Evolutionary conservation across 2,888 invertebrate genomes (phyloP).

Genomic region (Eustalomyia histrio): DNA sequence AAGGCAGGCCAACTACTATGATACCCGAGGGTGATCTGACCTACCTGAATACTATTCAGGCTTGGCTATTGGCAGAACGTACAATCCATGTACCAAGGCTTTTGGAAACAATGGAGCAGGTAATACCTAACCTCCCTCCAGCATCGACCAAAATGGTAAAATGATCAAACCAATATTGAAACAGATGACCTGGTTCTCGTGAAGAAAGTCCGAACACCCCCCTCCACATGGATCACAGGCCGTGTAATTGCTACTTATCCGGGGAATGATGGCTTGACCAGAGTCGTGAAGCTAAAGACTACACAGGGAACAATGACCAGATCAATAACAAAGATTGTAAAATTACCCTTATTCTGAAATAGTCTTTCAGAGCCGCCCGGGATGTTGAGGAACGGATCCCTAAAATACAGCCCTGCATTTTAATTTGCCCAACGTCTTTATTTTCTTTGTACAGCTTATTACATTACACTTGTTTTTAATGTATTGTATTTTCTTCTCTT

Average conservation of each 20-base stretch:
- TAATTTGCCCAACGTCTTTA: no score
- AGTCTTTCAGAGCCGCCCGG: slow-evolving; percentile 44
- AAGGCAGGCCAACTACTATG: slow-evolving; percentile 51
- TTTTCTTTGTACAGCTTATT: no score
- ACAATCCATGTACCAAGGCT: slow-evolving; percentile 50
- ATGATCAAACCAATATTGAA: slow-evolving; percentile 5
- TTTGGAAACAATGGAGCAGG: slow-evolving; percentile 59
- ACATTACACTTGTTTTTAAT: no score
- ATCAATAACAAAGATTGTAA: slow-evolving; percentile 16
- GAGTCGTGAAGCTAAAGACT: background rate
- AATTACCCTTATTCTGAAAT: slow-evolving; percentile 43
- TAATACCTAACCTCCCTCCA: slow-evolving; percentile 44
- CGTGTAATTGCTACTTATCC: background rate
- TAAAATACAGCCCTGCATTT: no score
- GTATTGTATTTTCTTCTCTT: no score
- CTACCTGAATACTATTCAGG: background rate
- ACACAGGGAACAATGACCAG: background rate
- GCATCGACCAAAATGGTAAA: slow-evolving; percentile 30
- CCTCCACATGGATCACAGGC: slow-evolving; percentile 53
- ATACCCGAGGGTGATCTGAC: slow-evolving; percentile 34
- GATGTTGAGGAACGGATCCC: slow-evolving; percentile 42
- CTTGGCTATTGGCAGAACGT: slow-evolving; percentile 35
- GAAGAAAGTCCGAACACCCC: slow-evolving; percentile 31
- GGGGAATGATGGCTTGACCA: no score
- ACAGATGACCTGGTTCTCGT: slow-evolving; percentile 12